Percentiles rank a stretch among this genome's conserved stretches.
phyloP scores from a whole-genome alignment of 1,140 invertebrate species.

The Laupala kohalensis region DNA sequence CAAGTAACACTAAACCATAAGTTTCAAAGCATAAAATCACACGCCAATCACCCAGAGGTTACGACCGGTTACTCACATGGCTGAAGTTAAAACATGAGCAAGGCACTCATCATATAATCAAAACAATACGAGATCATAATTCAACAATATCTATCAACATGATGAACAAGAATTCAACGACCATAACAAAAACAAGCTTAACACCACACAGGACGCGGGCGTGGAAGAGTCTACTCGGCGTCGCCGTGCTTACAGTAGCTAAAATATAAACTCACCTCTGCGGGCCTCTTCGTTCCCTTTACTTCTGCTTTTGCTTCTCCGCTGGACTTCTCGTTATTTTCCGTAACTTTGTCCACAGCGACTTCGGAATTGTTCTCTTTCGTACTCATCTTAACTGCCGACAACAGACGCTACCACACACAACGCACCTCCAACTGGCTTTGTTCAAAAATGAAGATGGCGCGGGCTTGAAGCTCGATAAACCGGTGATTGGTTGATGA shows the following conservation, averaged over 20 bases:
- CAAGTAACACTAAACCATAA: background rate
- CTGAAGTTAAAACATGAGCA: background rate
- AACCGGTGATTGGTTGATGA: slow-evolving; percentile 38
- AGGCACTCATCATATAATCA: background rate
- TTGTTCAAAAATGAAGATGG: slow-evolving; percentile 74
- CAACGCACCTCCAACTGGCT: slow-evolving; percentile 32
- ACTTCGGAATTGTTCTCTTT: slow-evolving; percentile 71
- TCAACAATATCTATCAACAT: background rate
- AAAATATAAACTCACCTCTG: slow-evolving; percentile 53
- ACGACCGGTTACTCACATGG: slow-evolving; percentile 15
- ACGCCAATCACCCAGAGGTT: background rate
- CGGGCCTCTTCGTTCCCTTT: slow-evolving; percentile 74
- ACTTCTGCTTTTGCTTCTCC: slow-evolving; percentile 62
- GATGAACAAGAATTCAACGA: background rate
- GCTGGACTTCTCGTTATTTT: slow-evolving; percentile 52
- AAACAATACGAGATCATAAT: background rate
- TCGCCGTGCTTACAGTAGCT: background rate
- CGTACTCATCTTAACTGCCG: slow-evolving; percentile 57
- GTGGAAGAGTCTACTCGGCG: background rate
- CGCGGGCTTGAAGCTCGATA: slow-evolving; percentile 51
- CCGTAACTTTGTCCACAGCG: slow-evolving; percentile 62
- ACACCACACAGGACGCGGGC: background rate
- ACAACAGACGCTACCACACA: slow-evolving; percentile 17
- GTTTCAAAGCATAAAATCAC: background rate
- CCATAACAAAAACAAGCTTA: background rate